Evolutionary conservation across 2,888 invertebrate species (phyloP).

Genomic region (Callyntrura sp.): DNA sequence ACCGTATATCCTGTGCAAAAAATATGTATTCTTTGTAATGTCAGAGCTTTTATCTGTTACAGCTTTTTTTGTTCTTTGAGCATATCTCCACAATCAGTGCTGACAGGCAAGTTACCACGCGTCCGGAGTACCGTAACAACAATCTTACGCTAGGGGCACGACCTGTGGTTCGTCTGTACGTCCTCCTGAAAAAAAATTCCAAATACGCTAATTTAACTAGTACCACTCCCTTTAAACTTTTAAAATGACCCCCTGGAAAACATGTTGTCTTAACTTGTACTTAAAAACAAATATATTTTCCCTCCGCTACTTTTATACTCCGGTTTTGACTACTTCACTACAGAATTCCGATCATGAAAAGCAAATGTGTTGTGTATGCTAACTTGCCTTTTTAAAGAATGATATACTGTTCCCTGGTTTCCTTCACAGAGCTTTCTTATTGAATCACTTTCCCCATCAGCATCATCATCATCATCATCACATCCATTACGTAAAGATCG

Average conservation of each 20-base stretch:
- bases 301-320: too few relatives aligned
- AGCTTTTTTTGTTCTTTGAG: not conserved
- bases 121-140: not conserved
- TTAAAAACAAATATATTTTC: too few relatives aligned
- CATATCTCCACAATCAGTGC: not conserved
- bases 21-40: not conserved
- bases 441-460: not conserved
- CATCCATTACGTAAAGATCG: not conserved
- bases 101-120: not conserved
- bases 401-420: not conserved
- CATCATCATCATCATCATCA: not conserved
- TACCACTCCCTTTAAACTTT: too few relatives aligned
- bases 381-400: not conserved
- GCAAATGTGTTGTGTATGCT: constrained; percentile 6
- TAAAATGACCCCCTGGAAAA: too few relatives aligned
- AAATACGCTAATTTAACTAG: too few relatives aligned
- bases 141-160: too few relatives aligned
- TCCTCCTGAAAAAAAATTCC: too few relatives aligned
- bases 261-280: too few relatives aligned
- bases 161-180: too few relatives aligned
- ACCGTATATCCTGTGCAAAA: constrained; percentile 4
- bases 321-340: not conserved
- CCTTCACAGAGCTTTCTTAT: not conserved
- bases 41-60: not conserved
- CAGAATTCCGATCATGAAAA: constrained; percentile 1